Base-by-base conservation (phyloP, 2,797 vertebrate species). In the Eospalax fontanierii region DNA sequence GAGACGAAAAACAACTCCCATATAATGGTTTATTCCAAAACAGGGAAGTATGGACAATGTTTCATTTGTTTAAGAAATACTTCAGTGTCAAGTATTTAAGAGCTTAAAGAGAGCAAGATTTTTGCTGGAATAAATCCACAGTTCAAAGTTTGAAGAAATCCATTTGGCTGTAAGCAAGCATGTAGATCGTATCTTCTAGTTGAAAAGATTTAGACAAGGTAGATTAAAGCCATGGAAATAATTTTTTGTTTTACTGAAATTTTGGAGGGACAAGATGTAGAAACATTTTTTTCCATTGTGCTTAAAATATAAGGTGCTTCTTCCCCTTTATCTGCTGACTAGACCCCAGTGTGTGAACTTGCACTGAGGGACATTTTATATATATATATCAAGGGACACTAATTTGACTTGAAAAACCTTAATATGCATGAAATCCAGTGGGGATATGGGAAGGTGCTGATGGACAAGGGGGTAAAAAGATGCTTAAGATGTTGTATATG, bases 61-160 rank as follows among this genome's bases (percentile, higher is more conserved):
- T 97, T 97, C 75, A 97, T 96, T 97, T 97, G 90, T 95, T 91
- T 97, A 90, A 90, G 97, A 89, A 95, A 98, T 95, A 89, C 88
- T 97, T 97, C 78, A 85, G 78, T 57, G 75, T 96, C n/a, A 90
- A 95, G 81, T 96, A 83, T 89, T 94, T 96, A 96, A 75, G 91
- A 97, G 96, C 95, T 96, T 97, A 97, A 97, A 96, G 91, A 78
- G 6, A 94, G 16, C 35, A 89, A 54, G 84, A 54, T 57, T 73
- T 96, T 98, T 89, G 87, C 82, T 93, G 93, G 86, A 97, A 92
- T 54, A 93, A 90, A 71, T 38, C 79, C 91, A 96, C 93, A 91
- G 80, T 97, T 96, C 96, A 95, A 18, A 91, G 93, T 97, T 90
- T 88, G 94, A 97, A 97, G 96, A 97, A 98, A 84, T 97, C 66